Evolutionary conservation across 2,797 vertebrate species (phyloP).

Genomic region (Microcaecilia unicolor): DNA sequence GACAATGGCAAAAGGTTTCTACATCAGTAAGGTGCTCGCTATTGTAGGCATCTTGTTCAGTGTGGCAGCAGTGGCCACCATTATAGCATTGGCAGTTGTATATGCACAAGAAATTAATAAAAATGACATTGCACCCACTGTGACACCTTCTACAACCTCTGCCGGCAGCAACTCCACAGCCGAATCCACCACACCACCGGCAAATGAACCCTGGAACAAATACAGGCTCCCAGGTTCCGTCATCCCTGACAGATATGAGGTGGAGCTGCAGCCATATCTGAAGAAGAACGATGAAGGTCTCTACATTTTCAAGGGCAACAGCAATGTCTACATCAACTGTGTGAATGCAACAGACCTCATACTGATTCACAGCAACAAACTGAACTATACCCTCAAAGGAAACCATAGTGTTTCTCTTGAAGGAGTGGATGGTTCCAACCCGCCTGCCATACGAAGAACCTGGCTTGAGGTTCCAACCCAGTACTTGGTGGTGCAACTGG

Average conservation of each 20-base stretch:
- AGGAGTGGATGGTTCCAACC: rapidly evolving
- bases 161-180: rapidly evolving
- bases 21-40: conserved; percentile 66
- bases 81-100: conserved; percentile 74
- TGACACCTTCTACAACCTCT: rapidly evolving
- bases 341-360: conserved; percentile 58
- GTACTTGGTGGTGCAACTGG: conserved; percentile 72
- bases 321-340: conserved; percentile 61
- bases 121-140: not conserved
- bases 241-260: conserved; percentile 50
- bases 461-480: conserved; percentile 60
- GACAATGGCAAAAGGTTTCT: conserved; percentile 80
- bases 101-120: conserved; percentile 68
- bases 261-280: conserved; percentile 70
- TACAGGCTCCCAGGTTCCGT: conserved; percentile 66
- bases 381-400: conserved; percentile 29
- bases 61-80: conserved; percentile 53
- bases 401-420: conserved; percentile 18
- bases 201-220: conserved; percentile 57
- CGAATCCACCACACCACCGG: not conserved
- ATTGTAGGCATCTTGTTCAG: conserved; percentile 53
- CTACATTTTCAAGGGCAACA: conserved; percentile 72
- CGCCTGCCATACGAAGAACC: conserved; percentile 19
- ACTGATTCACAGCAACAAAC: conserved; percentile 54
- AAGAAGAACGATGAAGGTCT: rapidly evolving